Percentiles rank a stretch among this genome's conserved stretches.
phyloP scores from a whole-genome alignment of 2,113 vertebrate genomes.

The Chunga burmeisteri region DNA sequence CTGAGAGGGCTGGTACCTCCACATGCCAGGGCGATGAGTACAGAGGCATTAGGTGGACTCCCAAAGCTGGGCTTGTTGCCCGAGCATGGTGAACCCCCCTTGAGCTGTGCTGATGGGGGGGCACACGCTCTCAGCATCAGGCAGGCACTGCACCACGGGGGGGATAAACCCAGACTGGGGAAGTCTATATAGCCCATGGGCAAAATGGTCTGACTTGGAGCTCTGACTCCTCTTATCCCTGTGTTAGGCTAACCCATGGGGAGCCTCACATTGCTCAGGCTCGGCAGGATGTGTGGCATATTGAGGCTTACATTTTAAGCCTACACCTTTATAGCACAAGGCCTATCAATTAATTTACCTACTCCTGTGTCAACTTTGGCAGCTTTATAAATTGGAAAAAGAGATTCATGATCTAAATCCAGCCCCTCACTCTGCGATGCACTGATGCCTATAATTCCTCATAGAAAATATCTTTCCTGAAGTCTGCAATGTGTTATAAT shows the following conservation, averaged over 20 bases:
- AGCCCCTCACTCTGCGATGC: conserved; percentile 24
- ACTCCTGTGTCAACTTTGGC: conserved; percentile 50
- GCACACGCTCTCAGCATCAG: background rate
- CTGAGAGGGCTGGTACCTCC: background rate
- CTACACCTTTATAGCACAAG: conserved; percentile 28
- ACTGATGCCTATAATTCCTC: conserved; percentile 63
- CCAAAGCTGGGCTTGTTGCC: background rate
- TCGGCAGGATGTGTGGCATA: background rate
- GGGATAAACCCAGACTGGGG: background rate
- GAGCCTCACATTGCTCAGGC: background rate
- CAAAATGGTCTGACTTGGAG: background rate
- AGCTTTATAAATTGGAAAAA: conserved; percentile 66
- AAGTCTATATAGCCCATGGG: background rate
- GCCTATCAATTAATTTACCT: conserved; percentile 61
- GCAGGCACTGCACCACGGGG: no score
- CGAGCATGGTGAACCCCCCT: rapidly evolving
- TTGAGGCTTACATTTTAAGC: conserved; percentile 32
- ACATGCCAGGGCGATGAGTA: rapidly evolving
- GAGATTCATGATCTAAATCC: conserved; percentile 64
- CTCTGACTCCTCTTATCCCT: background rate
- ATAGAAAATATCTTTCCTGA: conserved; percentile 70
- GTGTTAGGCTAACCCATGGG: background rate
- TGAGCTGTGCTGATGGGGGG: background rate
- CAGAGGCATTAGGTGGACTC: background rate
- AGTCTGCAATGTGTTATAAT: conserved; percentile 70